These are phyloP conservation scores for Ara ararauna DNA, from an alignment of 2,797 vertebrate genomes.

Conservation along the genomic window DNA sequence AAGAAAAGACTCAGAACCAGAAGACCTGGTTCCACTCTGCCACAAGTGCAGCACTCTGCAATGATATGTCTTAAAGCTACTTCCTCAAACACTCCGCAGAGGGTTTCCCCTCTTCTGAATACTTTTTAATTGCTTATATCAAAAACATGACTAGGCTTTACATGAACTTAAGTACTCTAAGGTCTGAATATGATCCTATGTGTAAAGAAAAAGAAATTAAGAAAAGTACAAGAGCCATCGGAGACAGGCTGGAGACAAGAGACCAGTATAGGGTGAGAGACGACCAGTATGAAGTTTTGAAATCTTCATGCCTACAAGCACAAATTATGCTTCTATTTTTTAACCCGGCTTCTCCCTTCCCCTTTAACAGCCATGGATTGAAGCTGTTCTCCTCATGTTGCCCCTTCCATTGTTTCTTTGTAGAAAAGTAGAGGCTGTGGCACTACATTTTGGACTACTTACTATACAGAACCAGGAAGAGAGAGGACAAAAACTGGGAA, in stretches of 20 bases:
- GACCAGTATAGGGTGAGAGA: background rate
- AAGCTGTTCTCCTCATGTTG: background rate
- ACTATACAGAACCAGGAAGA: background rate
- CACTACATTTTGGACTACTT: background rate
- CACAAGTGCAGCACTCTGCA: background rate
- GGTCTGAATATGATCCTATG: background rate
- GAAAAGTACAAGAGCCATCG: background rate
- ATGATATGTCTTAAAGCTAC: background rate
- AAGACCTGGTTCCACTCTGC: conserved; percentile 10
- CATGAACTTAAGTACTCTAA: background rate
- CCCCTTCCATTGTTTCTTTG: background rate
- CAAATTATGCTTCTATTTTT: background rate
- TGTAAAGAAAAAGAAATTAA: background rate
- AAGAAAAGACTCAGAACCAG: conserved; percentile 15
- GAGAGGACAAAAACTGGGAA: background rate
- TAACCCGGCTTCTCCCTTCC: background rate
- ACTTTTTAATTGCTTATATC: background rate
- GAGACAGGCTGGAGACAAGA: background rate
- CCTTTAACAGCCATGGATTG: background rate
- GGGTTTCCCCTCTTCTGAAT: background rate
- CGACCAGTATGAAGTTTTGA: background rate
- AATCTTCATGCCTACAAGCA: background rate
- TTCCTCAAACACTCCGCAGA: background rate
- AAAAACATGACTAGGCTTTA: background rate
- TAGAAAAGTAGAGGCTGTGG: background rate